These are phyloP conservation scores for Melinaea menophilus DNA, from an alignment of 2,888 invertebrate species.

Conservation along the genomic window DNA sequence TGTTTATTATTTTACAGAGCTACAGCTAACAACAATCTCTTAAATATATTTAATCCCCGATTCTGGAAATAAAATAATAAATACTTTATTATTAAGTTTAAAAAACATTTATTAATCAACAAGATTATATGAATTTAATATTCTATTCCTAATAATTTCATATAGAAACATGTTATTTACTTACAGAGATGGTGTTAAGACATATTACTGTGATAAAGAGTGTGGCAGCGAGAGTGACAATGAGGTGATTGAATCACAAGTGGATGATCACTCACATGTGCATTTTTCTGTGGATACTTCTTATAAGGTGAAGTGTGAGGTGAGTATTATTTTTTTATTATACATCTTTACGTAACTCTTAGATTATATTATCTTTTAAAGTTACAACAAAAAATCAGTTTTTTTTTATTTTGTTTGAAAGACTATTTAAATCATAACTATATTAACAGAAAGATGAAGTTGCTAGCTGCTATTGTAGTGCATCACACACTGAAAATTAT, in stretches of 20 bases:
- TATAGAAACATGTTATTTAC: slow-evolving; percentile 13
- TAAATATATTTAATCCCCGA: no score
- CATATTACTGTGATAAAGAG: slow-evolving; percentile 58
- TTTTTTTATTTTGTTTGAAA: not conserved
- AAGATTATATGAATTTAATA: not conserved
- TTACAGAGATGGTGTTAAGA: slow-evolving; percentile 59
- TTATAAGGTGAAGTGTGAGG: slow-evolving; percentile 71
- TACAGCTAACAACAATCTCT: not conserved
- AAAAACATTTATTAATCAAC: not conserved
- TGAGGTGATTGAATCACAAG: slow-evolving; percentile 53
- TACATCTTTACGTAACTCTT: not conserved
- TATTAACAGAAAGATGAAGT: slow-evolving; percentile 71
- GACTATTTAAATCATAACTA: not conserved
- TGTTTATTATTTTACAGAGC: not conserved
- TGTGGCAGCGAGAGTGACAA: slow-evolving; percentile 66
- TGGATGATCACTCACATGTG: slow-evolving; percentile 70
- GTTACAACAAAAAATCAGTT: not conserved
- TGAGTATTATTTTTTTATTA: slow-evolving; percentile 35
- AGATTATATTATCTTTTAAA: not conserved
- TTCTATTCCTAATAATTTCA: not conserved
- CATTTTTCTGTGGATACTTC: slow-evolving; percentile 71
- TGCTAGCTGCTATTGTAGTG: slow-evolving; percentile 85
- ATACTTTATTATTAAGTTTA: not conserved
- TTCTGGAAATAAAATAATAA: no score
- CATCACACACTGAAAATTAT: slow-evolving; percentile 86